These are phyloP conservation scores for Epizoanthus scotinus DNA, from an alignment of 92 coral and sea anemone species.

Conservation along the genomic window DNA sequence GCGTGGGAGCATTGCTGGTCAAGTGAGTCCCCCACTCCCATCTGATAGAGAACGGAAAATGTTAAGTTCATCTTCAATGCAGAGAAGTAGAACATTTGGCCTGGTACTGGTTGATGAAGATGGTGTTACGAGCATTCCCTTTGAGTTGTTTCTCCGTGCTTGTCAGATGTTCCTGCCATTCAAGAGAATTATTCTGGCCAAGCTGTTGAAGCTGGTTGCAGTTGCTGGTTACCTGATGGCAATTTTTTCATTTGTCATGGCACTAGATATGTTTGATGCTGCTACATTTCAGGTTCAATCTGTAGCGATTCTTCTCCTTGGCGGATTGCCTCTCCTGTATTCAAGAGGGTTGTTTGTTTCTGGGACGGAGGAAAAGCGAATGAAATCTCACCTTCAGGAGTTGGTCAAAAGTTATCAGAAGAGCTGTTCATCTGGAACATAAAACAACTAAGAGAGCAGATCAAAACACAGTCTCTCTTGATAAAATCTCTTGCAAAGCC, in stretches of 20 bases:
- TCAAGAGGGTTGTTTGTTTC: slow-evolving; percentile 35
- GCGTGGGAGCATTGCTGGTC: slow-evolving; percentile 73
- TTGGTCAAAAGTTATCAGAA: slow-evolving; percentile 66
- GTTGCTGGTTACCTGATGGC: slow-evolving; percentile 67
- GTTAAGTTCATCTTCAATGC: slow-evolving; percentile 54
- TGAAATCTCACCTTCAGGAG: slow-evolving; percentile 53
- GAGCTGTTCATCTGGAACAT: slow-evolving; percentile 35
- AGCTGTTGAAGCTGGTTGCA: slow-evolving; percentile 65
- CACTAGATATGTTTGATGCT: slow-evolving; percentile 68
- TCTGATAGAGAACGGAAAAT: slow-evolving; percentile 48
- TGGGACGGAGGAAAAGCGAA: slow-evolving; percentile 37
- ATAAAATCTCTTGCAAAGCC: too few species aligned
- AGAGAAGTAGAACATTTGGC: slow-evolving; percentile 40
- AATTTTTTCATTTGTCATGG: slow-evolving; percentile 85
- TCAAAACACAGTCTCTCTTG: too few species aligned
- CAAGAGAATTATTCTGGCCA: slow-evolving; percentile 75
- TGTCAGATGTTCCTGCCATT: slow-evolving; percentile 70
- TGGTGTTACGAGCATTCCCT: slow-evolving; percentile 70
- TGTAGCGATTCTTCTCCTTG: slow-evolving; percentile 69
- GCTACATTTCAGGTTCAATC: slow-evolving; percentile 75
- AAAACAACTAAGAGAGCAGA: too few species aligned
- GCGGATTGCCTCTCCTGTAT: slow-evolving; percentile 60
- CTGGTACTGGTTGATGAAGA: slow-evolving; percentile 69
- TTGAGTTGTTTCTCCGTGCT: slow-evolving; percentile 67
- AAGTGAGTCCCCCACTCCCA: slow-evolving; percentile 5